phyloP scores from a whole-genome alignment of 2,888 invertebrate genomes.

The Anodontia alba region DNA sequence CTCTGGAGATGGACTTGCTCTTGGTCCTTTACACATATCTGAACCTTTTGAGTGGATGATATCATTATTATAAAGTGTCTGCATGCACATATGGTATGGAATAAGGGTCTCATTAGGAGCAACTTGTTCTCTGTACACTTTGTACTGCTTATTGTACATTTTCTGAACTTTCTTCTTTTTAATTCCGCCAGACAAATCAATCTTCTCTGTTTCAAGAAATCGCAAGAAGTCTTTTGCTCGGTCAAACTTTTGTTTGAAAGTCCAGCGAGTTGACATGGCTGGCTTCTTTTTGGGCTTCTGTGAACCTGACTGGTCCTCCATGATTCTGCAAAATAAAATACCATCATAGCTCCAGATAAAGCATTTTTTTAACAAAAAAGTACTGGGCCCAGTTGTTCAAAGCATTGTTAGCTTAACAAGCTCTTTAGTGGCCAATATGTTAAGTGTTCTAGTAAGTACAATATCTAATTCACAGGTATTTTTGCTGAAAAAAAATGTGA shows the following conservation, averaged over 20 bases:
- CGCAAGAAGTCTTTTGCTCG: conserved; percentile 15
- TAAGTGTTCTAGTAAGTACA: not conserved
- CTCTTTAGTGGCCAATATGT: not conserved
- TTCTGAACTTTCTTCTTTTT: conserved; percentile 42
- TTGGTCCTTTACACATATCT: conserved; percentile 13
- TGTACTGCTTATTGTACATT: conserved; percentile 56
- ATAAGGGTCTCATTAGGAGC: conserved; percentile 46
- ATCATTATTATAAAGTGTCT: conserved; percentile 28
- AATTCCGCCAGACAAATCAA: conserved; percentile 45
- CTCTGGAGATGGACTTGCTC: not conserved
- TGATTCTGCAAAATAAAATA: not conserved
- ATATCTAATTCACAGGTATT: too few relatives aligned
- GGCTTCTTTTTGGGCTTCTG: not conserved
- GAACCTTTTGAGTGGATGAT: conserved; percentile 36
- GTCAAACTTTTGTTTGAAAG: not conserved
- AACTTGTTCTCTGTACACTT: conserved; percentile 52
- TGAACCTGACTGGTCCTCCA: not conserved
- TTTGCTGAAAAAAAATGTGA: too few relatives aligned
- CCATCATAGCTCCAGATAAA: not conserved
- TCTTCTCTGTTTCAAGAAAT: conserved; percentile 58
- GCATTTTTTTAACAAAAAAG: not conserved
- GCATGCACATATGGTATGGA: conserved; percentile 38
- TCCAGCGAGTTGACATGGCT: not conserved
- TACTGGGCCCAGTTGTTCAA: not conserved
- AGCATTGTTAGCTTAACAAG: not conserved